A percentile compares a stretch with the other conserved stretches of the same genome.
These are phyloP conservation scores for Celastrina argiolus DNA, from an alignment of 2,888 invertebrate genomes.

Conservation along the genomic window DNA sequence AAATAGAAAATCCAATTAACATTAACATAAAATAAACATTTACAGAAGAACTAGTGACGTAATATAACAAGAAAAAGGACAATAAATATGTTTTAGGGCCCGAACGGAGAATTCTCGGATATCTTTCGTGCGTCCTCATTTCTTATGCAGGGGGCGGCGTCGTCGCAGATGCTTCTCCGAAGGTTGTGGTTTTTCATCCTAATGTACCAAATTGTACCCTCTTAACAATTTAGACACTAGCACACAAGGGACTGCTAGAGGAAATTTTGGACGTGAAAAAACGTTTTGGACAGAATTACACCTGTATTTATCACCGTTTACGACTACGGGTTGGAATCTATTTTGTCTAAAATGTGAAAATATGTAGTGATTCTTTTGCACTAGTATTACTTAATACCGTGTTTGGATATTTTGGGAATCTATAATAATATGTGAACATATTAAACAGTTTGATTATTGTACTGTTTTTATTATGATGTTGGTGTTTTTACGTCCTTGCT, in stretches of 20 bases:
- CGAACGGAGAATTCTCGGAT: background rate
- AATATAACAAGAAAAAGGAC: background rate
- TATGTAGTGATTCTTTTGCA: too few relatives aligned
- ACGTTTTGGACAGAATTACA: background rate
- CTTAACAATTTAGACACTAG: conserved; percentile 37
- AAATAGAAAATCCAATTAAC: too few relatives aligned
- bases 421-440: too few relatives aligned
- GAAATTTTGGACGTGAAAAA: background rate
- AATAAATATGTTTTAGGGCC: conserved; percentile 7
- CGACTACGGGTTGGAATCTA: too few relatives aligned
- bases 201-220: conserved; percentile 40
- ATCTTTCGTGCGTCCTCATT: conserved; percentile 31
- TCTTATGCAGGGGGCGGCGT: conserved; percentile 37
- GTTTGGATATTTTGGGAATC: too few relatives aligned
- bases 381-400: too few relatives aligned
- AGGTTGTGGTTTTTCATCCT: conserved; percentile 35
- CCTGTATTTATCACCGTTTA: background rate
- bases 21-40: background rate
- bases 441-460: too few relatives aligned
- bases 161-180: conserved; percentile 38
- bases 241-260: background rate
- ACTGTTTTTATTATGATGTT: too few relatives aligned
- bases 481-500: too few relatives aligned
- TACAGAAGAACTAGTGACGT: background rate
- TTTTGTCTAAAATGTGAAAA: too few relatives aligned